A percentile compares a stretch with the other conserved stretches of the same genome.
These are phyloP conservation scores for Sterna hirundo DNA, from an alignment of 2,113 vertebrate species.

Conservation along the genomic window DNA sequence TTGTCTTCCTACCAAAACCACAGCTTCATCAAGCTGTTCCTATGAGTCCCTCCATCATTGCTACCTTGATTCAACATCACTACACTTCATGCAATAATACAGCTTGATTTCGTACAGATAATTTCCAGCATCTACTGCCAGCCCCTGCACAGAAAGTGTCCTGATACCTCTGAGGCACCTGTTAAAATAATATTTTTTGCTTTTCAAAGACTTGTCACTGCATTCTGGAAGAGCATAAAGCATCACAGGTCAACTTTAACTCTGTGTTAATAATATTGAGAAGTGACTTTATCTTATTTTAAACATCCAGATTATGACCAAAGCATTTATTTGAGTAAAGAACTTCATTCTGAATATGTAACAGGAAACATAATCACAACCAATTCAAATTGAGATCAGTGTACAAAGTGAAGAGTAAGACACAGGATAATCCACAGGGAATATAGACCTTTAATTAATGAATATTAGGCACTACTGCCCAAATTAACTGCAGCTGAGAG, in stretches of 20 bases:
- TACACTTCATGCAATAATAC: neutral
- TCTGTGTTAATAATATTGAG: neutral
- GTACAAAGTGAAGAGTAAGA: neutral
- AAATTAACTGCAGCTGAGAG: constrained; percentile 34
- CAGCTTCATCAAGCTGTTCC: neutral
- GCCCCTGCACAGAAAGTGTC: neutral
- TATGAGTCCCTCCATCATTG: neutral
- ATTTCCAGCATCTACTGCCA: neutral
- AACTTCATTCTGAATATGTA: neutral
- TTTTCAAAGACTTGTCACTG: neutral
- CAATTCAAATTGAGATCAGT: neutral
- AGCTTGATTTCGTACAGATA: neutral
- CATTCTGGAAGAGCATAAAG: neutral
- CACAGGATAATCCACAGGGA: neutral
- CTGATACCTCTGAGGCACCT: neutral
- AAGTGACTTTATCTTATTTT: neutral
- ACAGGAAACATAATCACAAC: neutral
- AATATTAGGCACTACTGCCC: neutral
- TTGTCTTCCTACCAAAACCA: neutral
- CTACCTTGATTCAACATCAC: neutral
- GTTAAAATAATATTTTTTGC: neutral
- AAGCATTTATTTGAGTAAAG: neutral
- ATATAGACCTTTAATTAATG: neutral
- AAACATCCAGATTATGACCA: neutral
- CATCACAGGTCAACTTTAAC: neutral